Evolutionary conservation across 2,113 vertebrate species (phyloP).

Genomic region (Sphaerodactylus townsendi): DNA sequence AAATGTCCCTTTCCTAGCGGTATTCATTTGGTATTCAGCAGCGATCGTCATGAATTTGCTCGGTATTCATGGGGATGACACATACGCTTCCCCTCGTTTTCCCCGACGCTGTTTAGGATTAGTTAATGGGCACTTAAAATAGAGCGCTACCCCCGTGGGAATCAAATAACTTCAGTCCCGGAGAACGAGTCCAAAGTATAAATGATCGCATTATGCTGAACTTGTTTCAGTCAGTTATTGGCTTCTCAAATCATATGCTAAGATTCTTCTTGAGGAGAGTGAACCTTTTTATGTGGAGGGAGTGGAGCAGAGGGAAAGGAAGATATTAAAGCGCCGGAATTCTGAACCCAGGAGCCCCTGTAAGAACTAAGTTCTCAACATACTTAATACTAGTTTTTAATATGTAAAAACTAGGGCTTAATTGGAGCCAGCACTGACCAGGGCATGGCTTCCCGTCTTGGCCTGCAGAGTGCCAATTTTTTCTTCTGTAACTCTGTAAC

Average conservation of each 20-base stretch:
- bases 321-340: neutral
- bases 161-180: conserved; percentile 60
- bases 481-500: no score
- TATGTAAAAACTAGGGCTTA: neutral
- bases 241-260: conserved; percentile 50
- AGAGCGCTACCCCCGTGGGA: conserved; percentile 63
- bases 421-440: neutral
- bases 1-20: conserved; percentile 53
- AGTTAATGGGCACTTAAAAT: conserved; percentile 72
- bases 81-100: conserved; percentile 57
- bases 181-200: conserved; percentile 45
- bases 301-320: neutral
- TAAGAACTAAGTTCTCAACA: neutral
- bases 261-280: conserved; percentile 24
- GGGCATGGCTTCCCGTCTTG: no score
- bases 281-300: conserved; percentile 28
- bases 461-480: no score
- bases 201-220: conserved; percentile 41
- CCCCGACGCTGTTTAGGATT: conserved; percentile 56
- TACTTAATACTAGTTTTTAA: neutral
- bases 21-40: conserved; percentile 64
- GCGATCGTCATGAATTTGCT: conserved; percentile 31
- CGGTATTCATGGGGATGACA: conserved; percentile 48
- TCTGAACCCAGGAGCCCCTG: neutral
- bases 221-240: conserved; percentile 49